Percentiles rank a stretch among this genome's conserved stretches.
Conservation (phyloP, 2,888 invertebrate species). For the Tanytarsus gracilentus region DNA sequence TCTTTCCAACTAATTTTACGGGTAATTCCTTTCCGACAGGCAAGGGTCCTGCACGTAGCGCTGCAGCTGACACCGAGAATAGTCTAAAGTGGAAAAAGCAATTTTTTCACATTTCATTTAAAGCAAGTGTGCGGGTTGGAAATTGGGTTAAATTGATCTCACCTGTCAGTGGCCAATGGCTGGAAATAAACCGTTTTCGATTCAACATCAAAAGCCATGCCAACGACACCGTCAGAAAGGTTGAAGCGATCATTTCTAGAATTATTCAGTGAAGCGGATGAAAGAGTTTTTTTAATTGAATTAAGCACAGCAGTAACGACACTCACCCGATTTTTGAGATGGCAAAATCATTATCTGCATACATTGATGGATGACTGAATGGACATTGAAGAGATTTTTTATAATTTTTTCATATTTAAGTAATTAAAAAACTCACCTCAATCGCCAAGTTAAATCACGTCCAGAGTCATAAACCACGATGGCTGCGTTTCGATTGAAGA, state of each 20-base stretch:
- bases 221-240: conserved; percentile 60
- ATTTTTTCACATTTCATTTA: too few relatives aligned
- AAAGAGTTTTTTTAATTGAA: too few relatives aligned
- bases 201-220: conserved; percentile 52
- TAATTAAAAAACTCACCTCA: conserved; percentile 37
- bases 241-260: conserved; percentile 47
- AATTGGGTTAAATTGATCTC: conserved; percentile 19
- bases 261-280: neutral
- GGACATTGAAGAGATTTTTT: conserved; percentile 57
- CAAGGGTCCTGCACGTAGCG: conserved; percentile 62
- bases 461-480: conserved; percentile 51
- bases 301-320: neutral
- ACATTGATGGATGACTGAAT: conserved; percentile 67
- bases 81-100: conserved; percentile 47
- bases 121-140: neutral
- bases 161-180: conserved; percentile 58
- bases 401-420: neutral
- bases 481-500: conserved; percentile 32
- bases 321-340: conserved; percentile 59
- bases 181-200: conserved; percentile 53
- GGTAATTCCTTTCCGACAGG: conserved; percentile 62
- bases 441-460: conserved; percentile 69
- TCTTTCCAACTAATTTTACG: conserved; percentile 67
- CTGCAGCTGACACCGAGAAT: conserved; percentile 67
- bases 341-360: conserved; percentile 71